Conservation (phyloP, 2,113 vertebrate species). For the Empidonax alnorum region DNA sequence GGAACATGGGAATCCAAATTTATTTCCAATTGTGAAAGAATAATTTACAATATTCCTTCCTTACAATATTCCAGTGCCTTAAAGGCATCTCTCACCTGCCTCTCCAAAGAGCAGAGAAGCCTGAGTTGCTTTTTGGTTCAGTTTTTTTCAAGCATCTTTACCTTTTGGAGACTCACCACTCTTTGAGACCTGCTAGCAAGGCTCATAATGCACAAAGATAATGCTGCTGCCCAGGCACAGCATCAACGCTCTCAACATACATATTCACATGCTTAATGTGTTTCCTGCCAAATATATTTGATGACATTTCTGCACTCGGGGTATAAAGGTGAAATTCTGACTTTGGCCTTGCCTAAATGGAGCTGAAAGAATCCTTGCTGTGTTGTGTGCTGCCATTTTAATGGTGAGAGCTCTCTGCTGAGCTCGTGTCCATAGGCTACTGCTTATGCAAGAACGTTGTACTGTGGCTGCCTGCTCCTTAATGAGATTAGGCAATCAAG, state of each 20-base stretch:
- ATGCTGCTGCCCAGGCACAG: background rate
- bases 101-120: background rate
- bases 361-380: background rate
- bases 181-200: background rate
- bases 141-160: background rate
- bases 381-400: background rate
- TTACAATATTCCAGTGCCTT: background rate
- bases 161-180: background rate
- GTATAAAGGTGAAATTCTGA: background rate
- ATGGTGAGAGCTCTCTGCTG: background rate
- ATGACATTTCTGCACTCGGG: background rate
- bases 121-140: background rate
- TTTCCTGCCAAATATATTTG: background rate
- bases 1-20: background rate
- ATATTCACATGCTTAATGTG: background rate
- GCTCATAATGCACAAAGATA: background rate
- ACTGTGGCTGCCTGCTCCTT: background rate
- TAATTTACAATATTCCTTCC: background rate
- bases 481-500: conserved; percentile 29
- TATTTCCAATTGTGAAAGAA: background rate
- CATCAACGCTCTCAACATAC: background rate
- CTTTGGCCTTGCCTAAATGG: background rate
- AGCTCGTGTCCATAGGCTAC: background rate
- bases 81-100: background rate
- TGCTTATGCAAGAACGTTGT: conserved; percentile 36